Base-by-base conservation (phyloP, 2,888 invertebrate species). In the Lobophora halterata region DNA sequence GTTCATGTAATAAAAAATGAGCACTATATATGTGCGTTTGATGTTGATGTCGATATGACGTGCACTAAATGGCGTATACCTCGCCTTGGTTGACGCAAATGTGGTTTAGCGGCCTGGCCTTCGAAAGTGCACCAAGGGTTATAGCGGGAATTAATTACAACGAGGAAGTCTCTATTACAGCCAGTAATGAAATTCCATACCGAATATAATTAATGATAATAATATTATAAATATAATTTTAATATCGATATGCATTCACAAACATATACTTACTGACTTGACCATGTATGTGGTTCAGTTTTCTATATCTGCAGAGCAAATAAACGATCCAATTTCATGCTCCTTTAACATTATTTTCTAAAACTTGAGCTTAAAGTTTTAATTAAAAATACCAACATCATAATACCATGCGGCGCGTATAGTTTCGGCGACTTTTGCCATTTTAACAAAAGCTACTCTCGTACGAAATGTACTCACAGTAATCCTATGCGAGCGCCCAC, bases 121-220 rank as follows among this genome's bases (percentile, higher is more conserved):
- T 28, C 12, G 12, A 35, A 42, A 35, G 36, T 43, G 36, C 16
- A 35, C 29, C 30, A 11, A 17, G 24, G 25, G 25, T 37, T 43
- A 52, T 34, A 52, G 42, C 43, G 37, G 32, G 32, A 42, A 45
- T 36, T 45, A 36, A 36, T 45, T 34, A 44, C 39, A 51, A 46
- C 51, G 44, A 40, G 46, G 42, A 43, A 47, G 21, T 46, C 53
- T 52, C 65, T 57, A 65, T 65, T 55, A 56, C 36, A 23, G 30
- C 8, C 11, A 14, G 26, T 28, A n/a, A n/a, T n/a, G n/a, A n/a
- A n/a, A n/a, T n/a, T n/a, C n/a, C n/a, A n/a, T n/a, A n/a, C n/a
- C n/a, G n/a, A n/a, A n/a, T n/a, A n/a, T n/a, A n/a, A n/a, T n/a
- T n/a, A n/a, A n/a, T n/a, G n/a, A n/a, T n/a, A n/a, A n/a, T n/a